Percentiles rank a stretch among this genome's conserved stretches.
These are phyloP conservation scores for Excalfactoria chinensis DNA, from an alignment of 2,113 vertebrate species.

Conservation along the genomic window DNA sequence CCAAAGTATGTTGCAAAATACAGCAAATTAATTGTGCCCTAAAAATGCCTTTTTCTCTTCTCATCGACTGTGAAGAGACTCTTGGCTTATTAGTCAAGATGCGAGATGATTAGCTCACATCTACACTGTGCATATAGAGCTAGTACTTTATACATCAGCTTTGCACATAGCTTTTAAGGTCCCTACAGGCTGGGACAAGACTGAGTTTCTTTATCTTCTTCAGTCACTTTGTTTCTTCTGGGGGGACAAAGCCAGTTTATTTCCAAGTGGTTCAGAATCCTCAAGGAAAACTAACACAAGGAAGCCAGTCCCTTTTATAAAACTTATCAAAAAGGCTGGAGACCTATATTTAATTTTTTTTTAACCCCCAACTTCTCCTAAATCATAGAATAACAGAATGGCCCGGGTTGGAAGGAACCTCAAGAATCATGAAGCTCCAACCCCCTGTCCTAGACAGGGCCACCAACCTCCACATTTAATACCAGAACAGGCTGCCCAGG, in stretches of 20 bases:
- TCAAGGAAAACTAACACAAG: not conserved
- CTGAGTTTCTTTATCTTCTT: not conserved
- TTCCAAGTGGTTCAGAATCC: not conserved
- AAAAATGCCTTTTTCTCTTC: slow-evolving; percentile 47
- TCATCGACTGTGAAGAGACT: not conserved
- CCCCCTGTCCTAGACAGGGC: too few species aligned
- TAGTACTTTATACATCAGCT: not conserved
- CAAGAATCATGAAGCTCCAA: too few species aligned
- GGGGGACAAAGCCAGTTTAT: not conserved
- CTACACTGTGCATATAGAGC: not conserved
- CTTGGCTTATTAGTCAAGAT: slow-evolving; percentile 19
- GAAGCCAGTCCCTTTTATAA: not conserved
- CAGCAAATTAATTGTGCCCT: slow-evolving; percentile 57
- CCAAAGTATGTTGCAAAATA: slow-evolving; percentile 7
- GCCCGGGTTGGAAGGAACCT: too few species aligned
- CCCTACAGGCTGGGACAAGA: not conserved
- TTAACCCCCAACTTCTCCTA: not conserved
- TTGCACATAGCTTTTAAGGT: not conserved
- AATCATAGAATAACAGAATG: too few species aligned
- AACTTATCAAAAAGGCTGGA: not conserved
- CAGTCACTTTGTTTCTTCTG: not conserved
- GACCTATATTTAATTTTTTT: not conserved
- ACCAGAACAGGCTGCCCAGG: too few species aligned
- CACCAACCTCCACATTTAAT: too few species aligned
- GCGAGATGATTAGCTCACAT: not conserved